These are phyloP conservation scores for Alfaro cultratus DNA, from an alignment of 2,797 vertebrate genomes.

Conservation along the genomic window DNA sequence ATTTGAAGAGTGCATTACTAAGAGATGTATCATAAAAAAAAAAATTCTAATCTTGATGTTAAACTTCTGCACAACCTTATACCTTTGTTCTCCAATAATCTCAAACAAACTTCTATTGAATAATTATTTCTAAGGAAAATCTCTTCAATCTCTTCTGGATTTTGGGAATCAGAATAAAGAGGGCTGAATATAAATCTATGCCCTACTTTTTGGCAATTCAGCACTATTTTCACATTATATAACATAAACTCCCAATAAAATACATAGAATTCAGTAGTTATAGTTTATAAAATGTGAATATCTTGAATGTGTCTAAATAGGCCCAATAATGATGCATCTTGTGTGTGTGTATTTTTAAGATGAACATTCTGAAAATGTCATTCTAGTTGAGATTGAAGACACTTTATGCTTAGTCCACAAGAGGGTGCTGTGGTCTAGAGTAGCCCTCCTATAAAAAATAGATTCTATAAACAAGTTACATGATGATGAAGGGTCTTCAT, in stretches of 20 bases:
- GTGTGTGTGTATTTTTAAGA: neutral
- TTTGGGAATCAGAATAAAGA: neutral
- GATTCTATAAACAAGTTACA: neutral
- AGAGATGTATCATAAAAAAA: neutral
- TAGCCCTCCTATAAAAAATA: neutral
- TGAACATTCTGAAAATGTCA: neutral
- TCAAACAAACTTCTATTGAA: neutral
- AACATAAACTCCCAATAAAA: neutral
- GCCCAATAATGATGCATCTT: neutral
- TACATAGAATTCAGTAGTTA: neutral
- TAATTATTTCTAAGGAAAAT: neutral
- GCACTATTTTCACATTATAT: neutral
- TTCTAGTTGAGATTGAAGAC: neutral
- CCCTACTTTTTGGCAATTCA: neutral
- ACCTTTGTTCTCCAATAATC: neutral
- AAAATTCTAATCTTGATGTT: neutral
- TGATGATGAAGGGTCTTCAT: neutral
- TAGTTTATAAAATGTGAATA: neutral
- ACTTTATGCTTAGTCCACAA: conserved; percentile 40
- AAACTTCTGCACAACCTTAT: neutral
- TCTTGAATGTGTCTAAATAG: neutral
- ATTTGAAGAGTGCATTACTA: neutral
- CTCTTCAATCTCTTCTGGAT: neutral
- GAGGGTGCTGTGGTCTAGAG: conserved; percentile 53
- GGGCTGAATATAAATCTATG: neutral